Conservation (phyloP, 1,140 invertebrate species). For the Zaprionus taronus region DNA sequence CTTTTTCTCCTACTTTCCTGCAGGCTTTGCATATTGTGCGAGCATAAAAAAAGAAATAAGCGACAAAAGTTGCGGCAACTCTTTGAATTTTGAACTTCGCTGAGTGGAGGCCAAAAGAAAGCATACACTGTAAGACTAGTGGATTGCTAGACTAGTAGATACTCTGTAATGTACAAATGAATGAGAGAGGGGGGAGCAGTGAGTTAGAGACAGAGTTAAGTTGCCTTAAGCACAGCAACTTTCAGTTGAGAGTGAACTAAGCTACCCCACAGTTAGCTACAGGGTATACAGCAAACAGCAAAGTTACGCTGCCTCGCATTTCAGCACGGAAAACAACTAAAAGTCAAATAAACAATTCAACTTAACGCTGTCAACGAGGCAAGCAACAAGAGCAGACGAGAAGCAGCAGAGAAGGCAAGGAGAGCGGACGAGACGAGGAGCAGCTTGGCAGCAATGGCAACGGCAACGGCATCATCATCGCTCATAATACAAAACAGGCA, state of each 20-base stretch:
- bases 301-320: conserved; percentile 59
- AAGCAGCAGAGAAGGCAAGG: not conserved
- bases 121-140: not conserved
- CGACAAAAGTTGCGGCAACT: conserved; percentile 27
- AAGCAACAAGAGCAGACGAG: conserved; percentile 1
- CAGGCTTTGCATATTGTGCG: conserved; percentile 34
- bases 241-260: not conserved
- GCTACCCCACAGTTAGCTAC: conserved; percentile 5
- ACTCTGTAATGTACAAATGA: not conserved
- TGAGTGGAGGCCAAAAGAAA: conserved; percentile 16
- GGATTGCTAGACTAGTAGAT: not conserved
- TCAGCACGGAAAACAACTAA: conserved; percentile 77
- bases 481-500: conserved; percentile 65
- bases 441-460: conserved; percentile 12
- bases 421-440: conserved; percentile 3
- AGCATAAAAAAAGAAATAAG: conserved; percentile 5
- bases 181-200: not conserved
- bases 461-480: conserved; percentile 71
- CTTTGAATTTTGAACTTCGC: conserved; percentile 33
- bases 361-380: conserved; percentile 74
- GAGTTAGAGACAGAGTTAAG: not conserved
- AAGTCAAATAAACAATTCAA: conserved; percentile 83
- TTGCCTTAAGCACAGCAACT: no score
- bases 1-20: not conserved
- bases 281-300: conserved; percentile 59